Evolutionary conservation across 2,888 invertebrate species (phyloP).

Genomic region (Lepidocyrtoides sp.): DNA sequence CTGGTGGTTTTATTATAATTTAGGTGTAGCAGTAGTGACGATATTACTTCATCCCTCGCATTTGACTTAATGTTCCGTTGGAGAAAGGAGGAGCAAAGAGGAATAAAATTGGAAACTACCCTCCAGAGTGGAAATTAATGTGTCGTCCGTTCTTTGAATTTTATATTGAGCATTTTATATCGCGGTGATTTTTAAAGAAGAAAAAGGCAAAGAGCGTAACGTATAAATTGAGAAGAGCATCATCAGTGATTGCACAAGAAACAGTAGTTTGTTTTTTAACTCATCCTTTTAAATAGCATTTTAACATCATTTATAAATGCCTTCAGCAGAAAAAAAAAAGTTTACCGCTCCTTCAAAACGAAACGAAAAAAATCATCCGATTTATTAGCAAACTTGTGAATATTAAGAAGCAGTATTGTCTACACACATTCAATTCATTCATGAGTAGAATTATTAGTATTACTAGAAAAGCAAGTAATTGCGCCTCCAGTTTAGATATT

Average conservation of each 20-base stretch:
- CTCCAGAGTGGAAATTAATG: constrained; percentile 78
- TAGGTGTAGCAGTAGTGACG: background rate
- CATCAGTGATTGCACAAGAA: background rate
- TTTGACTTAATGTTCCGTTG: background rate
- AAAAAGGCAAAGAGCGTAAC: background rate
- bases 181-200: background rate
- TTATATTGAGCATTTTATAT: constrained; percentile 73
- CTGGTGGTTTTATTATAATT: background rate
- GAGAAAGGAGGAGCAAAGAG: constrained; percentile 32
- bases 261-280: background rate
- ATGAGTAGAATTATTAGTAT: constrained; percentile 32
- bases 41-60: constrained; percentile 12
- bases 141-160: constrained; percentile 74
- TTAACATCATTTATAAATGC: constrained; percentile 15
- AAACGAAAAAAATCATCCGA: constrained; percentile 28
- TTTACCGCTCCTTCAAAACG: background rate
- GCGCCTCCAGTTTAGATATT: constrained; percentile 16
- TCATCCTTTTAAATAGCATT: constrained; percentile 39
- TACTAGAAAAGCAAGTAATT: background rate
- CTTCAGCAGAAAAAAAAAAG: constrained; percentile 11
- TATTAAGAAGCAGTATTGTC: constrained; percentile 6
- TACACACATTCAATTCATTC: constrained; percentile 31
- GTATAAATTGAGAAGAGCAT: background rate
- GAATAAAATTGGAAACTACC: constrained; percentile 63
- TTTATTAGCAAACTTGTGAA: constrained; percentile 60